These are phyloP conservation scores for Odontothrips loti DNA, from an alignment of 2,888 invertebrate genomes.

Conservation along the genomic window DNA sequence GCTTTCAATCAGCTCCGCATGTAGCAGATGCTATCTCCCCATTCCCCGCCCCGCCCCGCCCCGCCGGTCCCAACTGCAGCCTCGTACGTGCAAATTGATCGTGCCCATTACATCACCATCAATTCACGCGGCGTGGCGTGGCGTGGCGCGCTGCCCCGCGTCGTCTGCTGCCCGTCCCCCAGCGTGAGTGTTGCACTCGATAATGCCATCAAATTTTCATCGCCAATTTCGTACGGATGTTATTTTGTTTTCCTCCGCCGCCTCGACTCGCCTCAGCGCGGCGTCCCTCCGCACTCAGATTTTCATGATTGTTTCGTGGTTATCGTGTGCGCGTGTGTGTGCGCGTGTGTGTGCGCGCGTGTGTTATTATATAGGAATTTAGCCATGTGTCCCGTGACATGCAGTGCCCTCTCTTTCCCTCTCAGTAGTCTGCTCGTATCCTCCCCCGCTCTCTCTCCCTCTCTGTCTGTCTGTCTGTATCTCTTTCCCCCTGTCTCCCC, in stretches of 20 bases:
- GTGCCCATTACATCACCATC: constrained; percentile 21
- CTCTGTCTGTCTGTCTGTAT: background rate
- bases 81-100: constrained; percentile 23
- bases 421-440: no score
- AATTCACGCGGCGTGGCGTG: background rate
- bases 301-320: no score
- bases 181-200: background rate
- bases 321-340: no score
- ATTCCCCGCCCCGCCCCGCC: background rate
- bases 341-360: no score
- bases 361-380: no score
- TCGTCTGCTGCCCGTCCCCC: background rate
- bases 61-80: background rate
- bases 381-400: no score
- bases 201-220: constrained; percentile 21
- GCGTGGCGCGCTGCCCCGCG: background rate
- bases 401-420: background rate
- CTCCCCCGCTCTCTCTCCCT: background rate
- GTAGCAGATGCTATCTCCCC: constrained; percentile 16
- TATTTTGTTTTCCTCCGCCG: background rate
- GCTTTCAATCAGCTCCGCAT: background rate
- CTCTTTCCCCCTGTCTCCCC: background rate
- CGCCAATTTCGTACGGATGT: background rate
- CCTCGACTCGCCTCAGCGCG: background rate
- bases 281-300: no score